Evolutionary conservation across 2,113 vertebrate species (phyloP), one percentile per base, ranked within the genome.

Genomic region (Psammodynastes pulverulentus): DNA sequence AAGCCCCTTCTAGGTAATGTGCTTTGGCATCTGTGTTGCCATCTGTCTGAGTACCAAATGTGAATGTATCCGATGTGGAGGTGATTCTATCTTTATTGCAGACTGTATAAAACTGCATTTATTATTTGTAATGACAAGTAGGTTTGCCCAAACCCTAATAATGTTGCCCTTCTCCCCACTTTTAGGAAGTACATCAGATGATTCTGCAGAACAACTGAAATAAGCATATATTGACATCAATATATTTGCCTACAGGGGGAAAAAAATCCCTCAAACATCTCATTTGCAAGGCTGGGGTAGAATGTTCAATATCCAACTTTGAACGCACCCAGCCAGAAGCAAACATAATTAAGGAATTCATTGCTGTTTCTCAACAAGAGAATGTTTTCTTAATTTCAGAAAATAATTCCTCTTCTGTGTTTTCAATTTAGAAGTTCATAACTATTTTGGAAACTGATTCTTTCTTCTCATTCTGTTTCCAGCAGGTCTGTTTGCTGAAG

Each of bases 281-380:
- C 45, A 62, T 51, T 5, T 26, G 52, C 29, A 90, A 90, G 24
- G 89, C 90, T 5, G 9, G 29, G 45, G 2, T 15, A 91, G 89
- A 13, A 3, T 7, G 21, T 90, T 92, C 5, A 53, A 51, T 48
- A 39, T 56, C 9, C 85, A 92, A 94, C 23, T 84, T 1, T 43
- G 39, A 86, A 91, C 86, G 93, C 67, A 62, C 1, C 8, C 5
- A 89, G 34, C 9, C 17, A 92, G 87, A 15, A 89, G 67, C 24
- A 89, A 88, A 9, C 54, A 62, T 58, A 24, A 49, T 39, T 49
- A 86, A 93, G 72, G 53, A 86, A 87, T 56, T 92, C 91, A 90
- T 84, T 15, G 2, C 0, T 15, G 2, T 86, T 93, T 92, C 9
- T 19, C 46, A 93, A 88, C 9, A 89, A 84, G 0, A 21, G 51